Base-by-base conservation (phyloP, 2,797 vertebrate genomes). In the Syndactyla subalaris region DNA sequence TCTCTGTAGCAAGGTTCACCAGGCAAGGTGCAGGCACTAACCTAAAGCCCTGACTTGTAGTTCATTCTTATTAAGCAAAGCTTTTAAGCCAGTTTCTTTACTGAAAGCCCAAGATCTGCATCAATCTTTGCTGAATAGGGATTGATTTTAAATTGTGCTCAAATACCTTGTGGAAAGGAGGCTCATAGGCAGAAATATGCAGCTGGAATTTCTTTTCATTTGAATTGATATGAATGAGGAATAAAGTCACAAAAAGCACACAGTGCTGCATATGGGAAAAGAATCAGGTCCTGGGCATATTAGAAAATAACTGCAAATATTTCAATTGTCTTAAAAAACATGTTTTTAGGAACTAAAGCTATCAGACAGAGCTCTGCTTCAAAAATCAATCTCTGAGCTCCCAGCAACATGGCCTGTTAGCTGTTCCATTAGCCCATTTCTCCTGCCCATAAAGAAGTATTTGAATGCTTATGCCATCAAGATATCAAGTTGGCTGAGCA, bases 81-180 rank as follows among this genome's bases (percentile, higher is more conserved):
- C 54, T 75, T 79, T 95, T 46, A 95, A 92, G n/a, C 39, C 5
- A 3, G 0, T 70, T 91, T 85, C 66, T 88, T 65, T 73, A 22
- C 32, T 49, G 73, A 85, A 92, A 94, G 76, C 15, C 55, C 7
- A 46, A 86, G 71, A 61, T 76, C 63, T 84, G 22, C 3, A 3
- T 75, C 45, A 65, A 51, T 36, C 76, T 86, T 96, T 49, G 52
- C 62, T 93, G 79, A 90, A 88, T 46, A 76, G 48, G 34, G 55
- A 45, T 89, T 70, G 85, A 91, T 86, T 86, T 91, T 52, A 88
- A 88, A 67, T 59, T 66, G 52, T 63, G 39, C 51, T 88, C 81
- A 81, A 89, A 89, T 45, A 80, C 43, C 39, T 88, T 34, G n/a
- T 85, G 38, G 24, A 86, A 55, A 1, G 1, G 43, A 65, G 39